Conservation (phyloP, 1,140 invertebrate species). For the Lasioglossum albipes region DNA sequence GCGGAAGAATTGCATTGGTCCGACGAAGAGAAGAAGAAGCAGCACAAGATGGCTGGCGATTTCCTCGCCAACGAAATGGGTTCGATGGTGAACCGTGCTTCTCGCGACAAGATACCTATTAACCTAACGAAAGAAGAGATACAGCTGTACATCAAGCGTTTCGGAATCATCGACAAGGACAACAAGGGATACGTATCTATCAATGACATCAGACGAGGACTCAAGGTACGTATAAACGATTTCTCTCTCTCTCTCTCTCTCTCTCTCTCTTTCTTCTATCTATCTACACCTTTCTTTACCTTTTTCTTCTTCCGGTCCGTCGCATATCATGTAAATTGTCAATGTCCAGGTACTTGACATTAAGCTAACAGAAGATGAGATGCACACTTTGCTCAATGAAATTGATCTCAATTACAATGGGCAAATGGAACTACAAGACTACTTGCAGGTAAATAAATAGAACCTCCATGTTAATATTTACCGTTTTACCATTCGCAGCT, state of each 20-base stretch:
- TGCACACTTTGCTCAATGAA: conserved; percentile 85
- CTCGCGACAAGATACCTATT: conserved; percentile 93
- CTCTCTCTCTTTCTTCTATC: too few relatives aligned
- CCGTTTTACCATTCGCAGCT: conserved; percentile 83
- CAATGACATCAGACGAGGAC: conserved; percentile 95
- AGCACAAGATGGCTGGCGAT: conserved; percentile 88
- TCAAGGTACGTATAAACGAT: conserved; percentile 86
- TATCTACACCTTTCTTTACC: too few relatives aligned
- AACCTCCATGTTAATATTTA: conserved; percentile 68
- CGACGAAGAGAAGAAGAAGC: conserved; percentile 89
- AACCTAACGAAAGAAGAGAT: conserved; percentile 97
- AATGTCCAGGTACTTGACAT: conserved; percentile 83
- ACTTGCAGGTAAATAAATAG: conserved; percentile 83
- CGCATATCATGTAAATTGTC: conserved; percentile 63
- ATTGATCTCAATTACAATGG: conserved; percentile 86
- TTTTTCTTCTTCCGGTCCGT: conserved; percentile 1
- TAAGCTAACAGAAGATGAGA: conserved; percentile 83
- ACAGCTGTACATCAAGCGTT: conserved; percentile 95
- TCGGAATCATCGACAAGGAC: conserved; percentile 96
- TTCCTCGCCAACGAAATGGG: conserved; percentile 98
- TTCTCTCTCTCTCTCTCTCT: too few relatives aligned
- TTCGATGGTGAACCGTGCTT: conserved; percentile 93
- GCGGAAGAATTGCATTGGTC: conserved; percentile 97
- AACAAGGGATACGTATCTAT: conserved; percentile 98
- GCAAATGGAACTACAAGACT: conserved; percentile 86